Conservation (phyloP, 37 sponge, comb jelly and placozoan species). For the Corticium candelabrum region DNA sequence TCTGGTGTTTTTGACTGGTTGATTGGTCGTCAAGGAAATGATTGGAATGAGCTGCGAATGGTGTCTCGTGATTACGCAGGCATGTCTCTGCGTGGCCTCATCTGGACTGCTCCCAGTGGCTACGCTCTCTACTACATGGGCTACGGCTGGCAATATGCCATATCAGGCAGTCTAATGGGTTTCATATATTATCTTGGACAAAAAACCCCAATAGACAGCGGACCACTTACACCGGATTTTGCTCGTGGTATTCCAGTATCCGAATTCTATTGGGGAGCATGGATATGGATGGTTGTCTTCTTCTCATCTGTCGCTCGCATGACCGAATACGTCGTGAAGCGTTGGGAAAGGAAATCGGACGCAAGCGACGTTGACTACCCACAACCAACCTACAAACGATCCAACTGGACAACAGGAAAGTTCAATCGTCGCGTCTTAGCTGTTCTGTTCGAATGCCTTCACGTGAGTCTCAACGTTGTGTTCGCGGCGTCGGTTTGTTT, state of each 20-base stretch:
- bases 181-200: constrained; percentile 41
- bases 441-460: constrained; percentile 23
- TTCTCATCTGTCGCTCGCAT: constrained; percentile 11
- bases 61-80: constrained; percentile 48
- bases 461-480: constrained; percentile 28
- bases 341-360: not conserved
- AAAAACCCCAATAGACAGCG: not conserved
- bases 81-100: constrained; percentile 69
- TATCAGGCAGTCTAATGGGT: constrained; percentile 69
- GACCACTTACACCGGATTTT: not conserved
- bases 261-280: constrained; percentile 54
- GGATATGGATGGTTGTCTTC: constrained; percentile 50
- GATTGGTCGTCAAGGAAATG: constrained; percentile 36
- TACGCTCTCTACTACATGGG: constrained; percentile 59
- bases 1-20: constrained; percentile 66
- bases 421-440: constrained; percentile 3
- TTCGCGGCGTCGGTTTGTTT: constrained; percentile 33
- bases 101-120: constrained; percentile 74
- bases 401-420: not conserved
- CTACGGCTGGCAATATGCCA: constrained; percentile 74
- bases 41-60: constrained; percentile 28
- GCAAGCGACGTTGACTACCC: too few species aligned
- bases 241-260: constrained; percentile 12
- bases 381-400: not conserved
- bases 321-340: not conserved